Evolutionary conservation across 92 coral and sea anemone genomes (phyloP).

Genomic region (Zoanthus solanderi): DNA sequence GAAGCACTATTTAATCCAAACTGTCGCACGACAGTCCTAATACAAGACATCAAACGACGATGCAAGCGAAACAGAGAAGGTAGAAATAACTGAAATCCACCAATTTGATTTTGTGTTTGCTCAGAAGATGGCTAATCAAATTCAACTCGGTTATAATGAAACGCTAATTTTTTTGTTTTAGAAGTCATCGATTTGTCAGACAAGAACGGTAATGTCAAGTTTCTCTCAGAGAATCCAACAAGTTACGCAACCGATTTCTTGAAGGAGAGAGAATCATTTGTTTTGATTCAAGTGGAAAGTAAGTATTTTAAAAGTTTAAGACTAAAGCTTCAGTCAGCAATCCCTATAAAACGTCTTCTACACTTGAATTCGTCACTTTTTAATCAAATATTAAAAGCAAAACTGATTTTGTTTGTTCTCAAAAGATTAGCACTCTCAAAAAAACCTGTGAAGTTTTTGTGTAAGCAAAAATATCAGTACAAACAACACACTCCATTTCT

Average conservation of each 20-base stretch:
- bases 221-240: constrained; percentile 80
- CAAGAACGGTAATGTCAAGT: constrained; percentile 90
- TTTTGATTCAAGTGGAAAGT: constrained; percentile 94
- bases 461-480: no score
- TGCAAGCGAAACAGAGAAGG: constrained; percentile 86
- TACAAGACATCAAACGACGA: constrained; percentile 92
- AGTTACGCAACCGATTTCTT: constrained; percentile 84
- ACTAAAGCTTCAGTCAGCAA: neutral
- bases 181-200: constrained; percentile 91
- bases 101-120: constrained; percentile 4
- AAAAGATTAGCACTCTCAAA: no score
- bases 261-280: constrained; percentile 85
- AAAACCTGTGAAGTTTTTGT: no score
- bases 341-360: neutral
- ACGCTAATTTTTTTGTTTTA: constrained; percentile 4
- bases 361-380: no score
- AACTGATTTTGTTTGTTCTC: no score
- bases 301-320: constrained; percentile 44
- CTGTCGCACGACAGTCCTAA: constrained; percentile 81
- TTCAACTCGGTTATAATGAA: neutral
- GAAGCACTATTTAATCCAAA: constrained; percentile 94
- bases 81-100: neutral
- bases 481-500: no score
- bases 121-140: neutral
- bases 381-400: no score